phyloP scores from a whole-genome alignment of 1,140 invertebrate genomes.

The Leptoteleia sp. region DNA sequence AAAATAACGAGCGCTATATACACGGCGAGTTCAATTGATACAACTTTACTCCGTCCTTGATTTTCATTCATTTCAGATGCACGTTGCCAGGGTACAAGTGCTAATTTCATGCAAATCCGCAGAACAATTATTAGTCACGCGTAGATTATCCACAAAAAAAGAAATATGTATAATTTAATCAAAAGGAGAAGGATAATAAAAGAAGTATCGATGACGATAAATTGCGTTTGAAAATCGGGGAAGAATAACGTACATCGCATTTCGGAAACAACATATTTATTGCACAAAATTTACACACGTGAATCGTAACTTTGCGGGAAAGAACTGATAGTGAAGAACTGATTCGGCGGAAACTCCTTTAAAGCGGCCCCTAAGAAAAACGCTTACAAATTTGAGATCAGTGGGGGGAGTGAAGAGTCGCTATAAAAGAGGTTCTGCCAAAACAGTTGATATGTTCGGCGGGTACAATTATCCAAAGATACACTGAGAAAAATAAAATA shows the following conservation, averaged over 20 bases:
- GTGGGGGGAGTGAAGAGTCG: background rate
- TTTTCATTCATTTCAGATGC: constrained; percentile 13
- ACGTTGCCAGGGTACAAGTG: constrained; percentile 5
- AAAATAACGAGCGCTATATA: constrained; percentile 40
- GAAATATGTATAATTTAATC: no score
- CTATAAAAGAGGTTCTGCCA: constrained; percentile 3
- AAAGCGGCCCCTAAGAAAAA: no score
- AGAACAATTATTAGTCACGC: background rate
- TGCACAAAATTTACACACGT: constrained; percentile 18
- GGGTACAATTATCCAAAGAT: no score
- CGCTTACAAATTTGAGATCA: constrained; percentile 19
- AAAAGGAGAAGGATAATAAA: no score
- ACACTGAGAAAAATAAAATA: no score
- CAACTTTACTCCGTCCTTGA: constrained; percentile 27
- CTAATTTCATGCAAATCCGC: constrained; percentile 25
- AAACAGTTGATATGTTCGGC: no score
- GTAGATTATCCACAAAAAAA: no score
- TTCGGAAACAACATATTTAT: constrained; percentile 14
- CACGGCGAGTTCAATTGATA: constrained; percentile 24
- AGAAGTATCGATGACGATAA: no score
- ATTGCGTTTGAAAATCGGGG: no score
- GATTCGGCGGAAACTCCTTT: background rate
- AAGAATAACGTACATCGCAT: background rate
- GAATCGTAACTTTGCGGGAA: background rate
- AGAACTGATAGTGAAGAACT: constrained; percentile 1